phyloP scores from a whole-genome alignment of 2,888 invertebrate species.

The Stenichneumon culpator region DNA sequence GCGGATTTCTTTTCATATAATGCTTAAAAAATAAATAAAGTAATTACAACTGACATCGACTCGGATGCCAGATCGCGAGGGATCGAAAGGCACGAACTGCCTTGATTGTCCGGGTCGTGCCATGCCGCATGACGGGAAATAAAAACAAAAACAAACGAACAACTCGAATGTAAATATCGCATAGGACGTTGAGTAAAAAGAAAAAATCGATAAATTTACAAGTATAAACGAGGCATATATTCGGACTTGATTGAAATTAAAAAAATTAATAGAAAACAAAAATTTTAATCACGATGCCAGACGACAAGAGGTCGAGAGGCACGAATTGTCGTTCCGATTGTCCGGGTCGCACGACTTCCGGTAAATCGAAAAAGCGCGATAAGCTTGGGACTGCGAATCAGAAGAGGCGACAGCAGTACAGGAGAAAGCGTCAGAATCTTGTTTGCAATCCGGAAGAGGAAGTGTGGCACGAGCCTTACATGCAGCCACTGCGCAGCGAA shows the following conservation, averaged over 20 bases:
- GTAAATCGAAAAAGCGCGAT: background rate
- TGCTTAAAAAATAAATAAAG: background rate
- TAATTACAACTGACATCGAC: background rate
- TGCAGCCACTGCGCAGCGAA: conserved; percentile 74
- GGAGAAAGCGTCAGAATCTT: conserved; percentile 73
- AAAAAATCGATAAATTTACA: too few relatives aligned
- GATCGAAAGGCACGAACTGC: background rate
- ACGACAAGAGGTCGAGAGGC: conserved; percentile 48
- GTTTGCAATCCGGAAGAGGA: conserved; percentile 78
- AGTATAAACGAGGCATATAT: background rate
- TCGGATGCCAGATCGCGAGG: background rate
- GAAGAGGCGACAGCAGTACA: conserved; percentile 35
- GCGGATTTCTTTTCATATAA: too few relatives aligned
- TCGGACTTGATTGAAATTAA: background rate
- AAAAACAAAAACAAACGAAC: background rate
- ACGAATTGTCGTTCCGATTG: conserved; percentile 52
- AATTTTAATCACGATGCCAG: conserved; percentile 18
- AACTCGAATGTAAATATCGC: background rate
- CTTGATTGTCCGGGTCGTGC: background rate
- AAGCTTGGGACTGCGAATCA: conserved; percentile 6
- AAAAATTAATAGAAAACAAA: background rate
- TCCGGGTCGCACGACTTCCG: conserved; percentile 23
- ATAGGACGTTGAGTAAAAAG: too few relatives aligned
- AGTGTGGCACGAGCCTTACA: conserved; percentile 78
- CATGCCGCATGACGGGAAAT: background rate